These are phyloP conservation scores for Pollenia griseotomentosa DNA, from an alignment of 2,888 invertebrate genomes.

Conservation along the genomic window DNA sequence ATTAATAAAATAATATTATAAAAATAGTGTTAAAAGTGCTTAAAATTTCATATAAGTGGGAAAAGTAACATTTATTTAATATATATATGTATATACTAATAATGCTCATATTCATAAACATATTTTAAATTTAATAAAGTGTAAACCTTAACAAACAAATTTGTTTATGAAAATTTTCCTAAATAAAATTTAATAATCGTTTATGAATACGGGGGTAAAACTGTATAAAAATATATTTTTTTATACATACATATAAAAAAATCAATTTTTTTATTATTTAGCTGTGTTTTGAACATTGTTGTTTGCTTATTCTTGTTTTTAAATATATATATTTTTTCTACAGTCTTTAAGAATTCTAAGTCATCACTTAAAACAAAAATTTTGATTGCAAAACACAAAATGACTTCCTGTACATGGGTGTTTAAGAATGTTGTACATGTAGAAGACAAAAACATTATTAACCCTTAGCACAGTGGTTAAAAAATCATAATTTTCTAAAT, in stretches of 20 bases:
- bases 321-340: constrained; percentile 20
- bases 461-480: constrained; percentile 41
- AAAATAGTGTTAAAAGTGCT: background rate
- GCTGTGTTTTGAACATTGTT: constrained; percentile 42
- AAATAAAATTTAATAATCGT: too few species aligned
- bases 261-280: constrained; percentile 52
- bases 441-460: constrained; percentile 25
- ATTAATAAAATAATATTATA: background rate
- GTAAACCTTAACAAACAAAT: too few species aligned
- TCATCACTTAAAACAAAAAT: constrained; percentile 51
- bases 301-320: constrained; percentile 51
- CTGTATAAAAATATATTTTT: too few species aligned
- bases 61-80: background rate
- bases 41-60: background rate
- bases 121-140: too few species aligned
- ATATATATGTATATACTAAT: too few species aligned
- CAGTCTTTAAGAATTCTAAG: constrained; percentile 59
- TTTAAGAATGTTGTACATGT: background rate
- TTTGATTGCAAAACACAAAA: constrained; percentile 62
- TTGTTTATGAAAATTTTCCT: too few species aligned
- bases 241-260: constrained; percentile 16
- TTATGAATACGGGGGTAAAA: too few species aligned
- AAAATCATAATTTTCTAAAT: background rate
- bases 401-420: constrained; percentile 33
- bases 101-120: too few species aligned